phyloP scores from a whole-genome alignment of 1,140 invertebrate genomes.

The Drosophila malerkotliana region DNA sequence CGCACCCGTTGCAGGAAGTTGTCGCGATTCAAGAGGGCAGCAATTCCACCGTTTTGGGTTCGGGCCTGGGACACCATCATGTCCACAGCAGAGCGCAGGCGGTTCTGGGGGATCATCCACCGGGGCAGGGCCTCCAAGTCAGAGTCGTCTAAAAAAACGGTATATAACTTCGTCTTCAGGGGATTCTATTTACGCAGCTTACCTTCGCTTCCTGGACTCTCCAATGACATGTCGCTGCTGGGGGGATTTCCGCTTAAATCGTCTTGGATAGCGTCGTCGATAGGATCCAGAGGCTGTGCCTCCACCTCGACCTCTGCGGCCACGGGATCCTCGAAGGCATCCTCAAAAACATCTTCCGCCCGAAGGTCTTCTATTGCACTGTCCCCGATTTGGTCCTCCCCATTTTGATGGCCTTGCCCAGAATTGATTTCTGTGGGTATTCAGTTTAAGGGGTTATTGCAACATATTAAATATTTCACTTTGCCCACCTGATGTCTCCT shows the following conservation, averaged over 20 bases:
- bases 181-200: not conserved
- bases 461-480: not conserved
- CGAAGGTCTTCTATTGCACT: constrained; percentile 38
- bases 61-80: constrained; percentile 63
- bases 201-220: constrained; percentile 71
- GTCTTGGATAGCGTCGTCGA: constrained; percentile 9
- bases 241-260: constrained; percentile 10
- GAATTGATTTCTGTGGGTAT: constrained; percentile 58
- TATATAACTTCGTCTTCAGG: not conserved
- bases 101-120: constrained; percentile 69
- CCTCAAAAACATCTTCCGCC: constrained; percentile 27
- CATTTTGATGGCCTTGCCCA: constrained; percentile 8
- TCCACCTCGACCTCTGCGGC: not conserved
- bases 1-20: constrained; percentile 73
- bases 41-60: constrained; percentile 61
- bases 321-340: constrained; percentile 35
- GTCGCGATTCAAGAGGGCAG: constrained; percentile 57
- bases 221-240: constrained; percentile 63
- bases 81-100: constrained; percentile 57
- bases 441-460: not conserved
- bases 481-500: constrained; percentile 51
- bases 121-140: constrained; percentile 56
- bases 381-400: constrained; percentile 2
- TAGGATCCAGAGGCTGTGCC: not conserved
- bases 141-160: constrained; percentile 48